Conservation (phyloP, 1,140 invertebrate genomes). For the Diploscapter pachys region DNA sequence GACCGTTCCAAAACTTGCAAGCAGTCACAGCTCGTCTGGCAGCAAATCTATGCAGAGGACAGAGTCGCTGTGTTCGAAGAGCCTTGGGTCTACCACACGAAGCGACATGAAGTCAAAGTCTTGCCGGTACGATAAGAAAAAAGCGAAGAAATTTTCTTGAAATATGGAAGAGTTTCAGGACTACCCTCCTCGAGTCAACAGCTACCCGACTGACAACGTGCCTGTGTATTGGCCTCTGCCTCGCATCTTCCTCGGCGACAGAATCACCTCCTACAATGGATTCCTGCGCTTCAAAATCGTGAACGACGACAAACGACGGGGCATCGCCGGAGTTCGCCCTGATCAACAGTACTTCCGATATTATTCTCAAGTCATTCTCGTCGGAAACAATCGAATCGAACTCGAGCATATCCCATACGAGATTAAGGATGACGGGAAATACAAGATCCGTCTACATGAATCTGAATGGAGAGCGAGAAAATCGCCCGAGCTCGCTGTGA, state of each 20-base stretch:
- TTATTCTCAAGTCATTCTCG: slow-evolving; percentile 79
- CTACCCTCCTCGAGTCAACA: slow-evolving; percentile 51
- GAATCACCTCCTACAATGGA: slow-evolving; percentile 86
- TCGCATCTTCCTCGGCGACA: slow-evolving; percentile 77
- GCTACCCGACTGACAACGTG: slow-evolving; percentile 52
- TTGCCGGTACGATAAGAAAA: slow-evolving; percentile 34
- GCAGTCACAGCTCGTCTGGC: slow-evolving; percentile 49
- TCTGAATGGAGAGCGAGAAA: slow-evolving; percentile 68
- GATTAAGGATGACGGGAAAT: slow-evolving; percentile 65
- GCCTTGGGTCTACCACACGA: slow-evolving; percentile 49
- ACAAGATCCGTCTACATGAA: slow-evolving; percentile 55
- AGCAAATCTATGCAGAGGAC: slow-evolving; percentile 54
- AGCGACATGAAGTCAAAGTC: slow-evolving; percentile 46
- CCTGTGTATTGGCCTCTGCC: slow-evolving; percentile 66
- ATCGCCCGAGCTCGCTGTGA: slow-evolving; percentile 67
- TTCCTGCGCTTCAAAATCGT: slow-evolving; percentile 75
- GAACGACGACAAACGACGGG: slow-evolving; percentile 61
- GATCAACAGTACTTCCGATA: slow-evolving; percentile 61
- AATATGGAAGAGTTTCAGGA: slow-evolving; percentile 4
- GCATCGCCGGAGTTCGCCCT: slow-evolving; percentile 58
- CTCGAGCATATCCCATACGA: slow-evolving; percentile 60
- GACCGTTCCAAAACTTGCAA: slow-evolving; percentile 80
- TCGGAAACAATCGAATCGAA: slow-evolving; percentile 74
- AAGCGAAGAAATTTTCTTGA: background rate
- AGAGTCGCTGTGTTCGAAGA: slow-evolving; percentile 45